phyloP scores from a whole-genome alignment of 2,888 invertebrate species.

The Catocala nupta region DNA sequence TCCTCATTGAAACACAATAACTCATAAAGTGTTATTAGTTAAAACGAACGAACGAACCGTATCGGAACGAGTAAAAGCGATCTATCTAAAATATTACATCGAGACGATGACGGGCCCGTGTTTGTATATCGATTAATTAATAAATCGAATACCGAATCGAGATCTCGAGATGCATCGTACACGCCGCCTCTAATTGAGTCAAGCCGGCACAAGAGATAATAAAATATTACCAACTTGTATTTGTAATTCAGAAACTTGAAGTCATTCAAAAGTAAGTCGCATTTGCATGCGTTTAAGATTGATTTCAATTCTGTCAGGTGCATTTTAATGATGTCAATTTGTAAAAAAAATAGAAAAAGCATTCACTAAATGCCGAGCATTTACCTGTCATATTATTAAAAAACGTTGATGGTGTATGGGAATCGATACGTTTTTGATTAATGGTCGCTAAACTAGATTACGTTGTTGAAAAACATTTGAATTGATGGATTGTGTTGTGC shows the following conservation, averaged over 20 bases:
- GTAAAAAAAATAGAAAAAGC: slow-evolving; percentile 66
- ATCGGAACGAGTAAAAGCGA: slow-evolving; percentile 59
- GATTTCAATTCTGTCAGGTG: neutral
- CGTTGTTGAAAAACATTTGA: slow-evolving; percentile 70
- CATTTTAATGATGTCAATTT: slow-evolving; percentile 52
- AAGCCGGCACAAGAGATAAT: slow-evolving; percentile 81
- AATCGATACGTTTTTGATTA: slow-evolving; percentile 83
- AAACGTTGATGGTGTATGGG: slow-evolving; percentile 77
- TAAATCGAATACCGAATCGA: slow-evolving; percentile 83
- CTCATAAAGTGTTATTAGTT: slow-evolving; percentile 46
- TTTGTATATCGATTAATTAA: slow-evolving; percentile 88
- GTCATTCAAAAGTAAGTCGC: slow-evolving; percentile 44
- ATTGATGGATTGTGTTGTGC: slow-evolving; percentile 59
- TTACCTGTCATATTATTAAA: slow-evolving; percentile 86
- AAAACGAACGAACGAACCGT: slow-evolving; percentile 31
- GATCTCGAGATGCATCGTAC: slow-evolving; percentile 78
- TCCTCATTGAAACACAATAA: slow-evolving; percentile 42
- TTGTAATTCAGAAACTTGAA: slow-evolving; percentile 23
- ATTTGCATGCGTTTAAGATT: slow-evolving; percentile 13
- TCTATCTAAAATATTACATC: slow-evolving; percentile 75
- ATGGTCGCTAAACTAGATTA: slow-evolving; percentile 80
- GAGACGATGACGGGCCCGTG: slow-evolving; percentile 82
- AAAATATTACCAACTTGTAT: slow-evolving; percentile 49
- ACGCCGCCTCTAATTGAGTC: slow-evolving; percentile 85
- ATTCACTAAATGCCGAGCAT: slow-evolving; percentile 84